These are phyloP conservation scores for Scaptomyza parva DNA, from an alignment of 2,888 invertebrate genomes.

Conservation along the genomic window DNA sequence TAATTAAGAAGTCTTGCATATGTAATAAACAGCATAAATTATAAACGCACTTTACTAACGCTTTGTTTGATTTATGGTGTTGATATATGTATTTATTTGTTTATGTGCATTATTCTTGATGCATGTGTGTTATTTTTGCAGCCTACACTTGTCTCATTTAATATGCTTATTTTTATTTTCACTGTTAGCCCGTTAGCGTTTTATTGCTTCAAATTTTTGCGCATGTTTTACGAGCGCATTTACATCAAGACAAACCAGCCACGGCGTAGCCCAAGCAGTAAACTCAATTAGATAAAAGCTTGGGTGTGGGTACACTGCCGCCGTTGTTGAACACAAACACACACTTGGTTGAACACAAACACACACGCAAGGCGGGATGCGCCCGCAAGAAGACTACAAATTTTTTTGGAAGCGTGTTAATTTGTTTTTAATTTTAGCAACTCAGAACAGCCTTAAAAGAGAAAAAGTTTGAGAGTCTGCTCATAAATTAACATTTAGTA, in stretches of 20 bases:
- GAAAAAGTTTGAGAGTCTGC: constrained; percentile 48
- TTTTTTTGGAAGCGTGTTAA: constrained; percentile 72
- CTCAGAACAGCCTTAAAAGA: constrained; percentile 35
- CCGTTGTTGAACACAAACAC: constrained; percentile 70
- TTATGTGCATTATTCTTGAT: background rate
- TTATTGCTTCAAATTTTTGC: constrained; percentile 75
- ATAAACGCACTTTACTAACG: constrained; percentile 57
- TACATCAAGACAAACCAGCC: constrained; percentile 71
- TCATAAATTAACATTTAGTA: constrained; percentile 77
- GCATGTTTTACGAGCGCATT: constrained; percentile 76
- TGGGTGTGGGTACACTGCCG: constrained; percentile 25
- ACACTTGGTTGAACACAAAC: constrained; percentile 65
- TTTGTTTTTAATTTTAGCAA: constrained; percentile 74
- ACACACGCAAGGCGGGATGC: constrained; percentile 9
- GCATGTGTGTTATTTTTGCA: constrained; percentile 42
- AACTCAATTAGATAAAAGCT: constrained; percentile 74
- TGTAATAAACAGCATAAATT: constrained; percentile 61
- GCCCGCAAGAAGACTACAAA: constrained; percentile 31
- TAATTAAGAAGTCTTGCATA: constrained; percentile 41
- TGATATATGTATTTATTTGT: background rate
- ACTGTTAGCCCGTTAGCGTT: constrained; percentile 62
- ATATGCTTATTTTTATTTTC: constrained; percentile 78
- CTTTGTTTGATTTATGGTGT: constrained; percentile 71
- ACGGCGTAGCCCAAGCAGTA: constrained; percentile 33
- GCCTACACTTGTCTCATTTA: constrained; percentile 62